phyloP scores from a whole-genome alignment of 2,888 invertebrate species.

The Cyaniris semiargus region DNA sequence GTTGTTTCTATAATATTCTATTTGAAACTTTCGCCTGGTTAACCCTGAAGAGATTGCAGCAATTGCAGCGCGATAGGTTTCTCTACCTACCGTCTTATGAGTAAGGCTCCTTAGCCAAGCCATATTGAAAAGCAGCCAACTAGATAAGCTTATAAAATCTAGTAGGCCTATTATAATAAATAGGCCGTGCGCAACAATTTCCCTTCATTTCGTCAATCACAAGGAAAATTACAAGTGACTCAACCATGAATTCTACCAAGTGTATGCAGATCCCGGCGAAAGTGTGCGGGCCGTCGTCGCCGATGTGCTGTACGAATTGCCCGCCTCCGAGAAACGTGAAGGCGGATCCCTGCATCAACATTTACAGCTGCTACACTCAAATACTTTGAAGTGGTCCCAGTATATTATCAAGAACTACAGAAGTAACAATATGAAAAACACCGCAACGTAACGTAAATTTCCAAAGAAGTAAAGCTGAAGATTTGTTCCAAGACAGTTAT shows the following conservation, averaged over 20 bases:
- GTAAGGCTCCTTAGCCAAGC: not conserved
- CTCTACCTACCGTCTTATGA: not conserved
- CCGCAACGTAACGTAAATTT: not conserved
- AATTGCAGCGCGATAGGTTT: not conserved
- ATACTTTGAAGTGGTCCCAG: conserved; percentile 57
- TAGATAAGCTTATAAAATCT: conserved; percentile 38
- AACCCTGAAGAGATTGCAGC: not conserved
- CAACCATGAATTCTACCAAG: conserved; percentile 39
- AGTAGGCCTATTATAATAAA: conserved; percentile 40
- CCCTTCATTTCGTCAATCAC: conserved; percentile 37
- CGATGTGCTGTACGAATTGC: conserved; percentile 49
- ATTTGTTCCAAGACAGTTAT: not conserved
- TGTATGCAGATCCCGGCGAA: conserved; percentile 40
- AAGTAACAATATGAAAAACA: not conserved
- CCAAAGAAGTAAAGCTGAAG: not conserved
- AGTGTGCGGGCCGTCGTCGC: conserved; percentile 42
- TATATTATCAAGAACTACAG: not conserved
- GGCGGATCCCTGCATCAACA: conserved; percentile 69
- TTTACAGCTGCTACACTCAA: conserved; percentile 73
- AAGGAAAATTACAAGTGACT: conserved; percentile 33
- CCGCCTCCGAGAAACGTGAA: conserved; percentile 53
- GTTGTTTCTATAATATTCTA: no score
- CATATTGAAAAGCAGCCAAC: conserved; percentile 33
- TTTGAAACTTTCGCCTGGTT: no score
- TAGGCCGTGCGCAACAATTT: not conserved